A percentile compares a stretch with the other conserved stretches of the same genome.
phyloP scores from a whole-genome alignment of 1,140 invertebrate species.

The Phthorimaea operculella region DNA sequence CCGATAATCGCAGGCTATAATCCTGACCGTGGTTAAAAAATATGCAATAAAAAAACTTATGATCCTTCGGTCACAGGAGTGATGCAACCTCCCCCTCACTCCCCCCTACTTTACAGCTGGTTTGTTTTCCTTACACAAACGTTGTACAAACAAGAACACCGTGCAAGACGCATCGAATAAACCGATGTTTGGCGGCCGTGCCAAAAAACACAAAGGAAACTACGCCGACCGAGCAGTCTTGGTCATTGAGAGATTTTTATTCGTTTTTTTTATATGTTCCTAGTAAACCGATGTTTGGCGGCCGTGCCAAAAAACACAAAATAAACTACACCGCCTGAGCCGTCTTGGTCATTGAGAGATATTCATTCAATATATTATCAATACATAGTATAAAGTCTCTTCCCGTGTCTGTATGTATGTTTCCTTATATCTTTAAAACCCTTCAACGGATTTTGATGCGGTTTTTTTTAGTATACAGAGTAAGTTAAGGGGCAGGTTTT shows the following conservation, averaged over 20 bases:
- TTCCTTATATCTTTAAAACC: too few species aligned
- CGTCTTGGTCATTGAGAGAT: slow-evolving; percentile 29
- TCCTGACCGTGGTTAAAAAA: too few species aligned
- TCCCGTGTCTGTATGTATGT: too few species aligned
- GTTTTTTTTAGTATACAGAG: too few species aligned
- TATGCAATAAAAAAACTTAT: too few species aligned
- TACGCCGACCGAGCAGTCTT: slow-evolving; percentile 23
- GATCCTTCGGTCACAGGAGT: neutral
- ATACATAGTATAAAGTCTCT: too few species aligned
- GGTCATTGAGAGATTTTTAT: slow-evolving; percentile 17
- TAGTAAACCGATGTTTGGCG: slow-evolving; percentile 55
- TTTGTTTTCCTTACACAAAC: slow-evolving; percentile 38
- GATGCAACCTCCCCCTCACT: neutral
- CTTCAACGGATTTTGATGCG: too few species aligned
- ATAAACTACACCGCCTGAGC: slow-evolving; percentile 17
- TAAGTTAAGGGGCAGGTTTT: too few species aligned
- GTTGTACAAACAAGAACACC: slow-evolving; percentile 7
- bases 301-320: slow-evolving; percentile 62
- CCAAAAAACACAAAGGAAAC: slow-evolving; percentile 59
- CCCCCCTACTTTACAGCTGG: slow-evolving; percentile 5
- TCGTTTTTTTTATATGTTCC: slow-evolving; percentile 13
- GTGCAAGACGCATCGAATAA: slow-evolving; percentile 46
- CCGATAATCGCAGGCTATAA: too few species aligned
- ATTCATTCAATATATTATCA: too few species aligned
- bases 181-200: slow-evolving; percentile 53